Evolutionary conservation across 2,797 vertebrate species (phyloP).

Genomic region (Ficedula albicollis): DNA sequence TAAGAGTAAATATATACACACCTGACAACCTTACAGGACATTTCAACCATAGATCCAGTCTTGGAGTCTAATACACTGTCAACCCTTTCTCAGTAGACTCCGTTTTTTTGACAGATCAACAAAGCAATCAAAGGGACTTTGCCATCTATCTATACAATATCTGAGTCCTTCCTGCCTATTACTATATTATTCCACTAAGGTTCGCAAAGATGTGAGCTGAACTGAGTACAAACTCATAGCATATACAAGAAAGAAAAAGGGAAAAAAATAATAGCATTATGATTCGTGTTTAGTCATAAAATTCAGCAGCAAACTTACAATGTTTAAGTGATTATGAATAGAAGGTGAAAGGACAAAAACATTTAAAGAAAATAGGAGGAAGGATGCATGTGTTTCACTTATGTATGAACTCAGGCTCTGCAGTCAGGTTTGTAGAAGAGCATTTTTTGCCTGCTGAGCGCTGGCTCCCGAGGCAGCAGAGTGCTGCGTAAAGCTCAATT

Average conservation of each 20-base stretch:
- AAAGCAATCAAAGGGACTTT: neutral
- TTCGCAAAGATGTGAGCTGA: neutral
- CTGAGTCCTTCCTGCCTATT: neutral
- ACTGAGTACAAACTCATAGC: neutral
- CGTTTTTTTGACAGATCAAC: neutral
- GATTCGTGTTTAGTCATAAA: neutral
- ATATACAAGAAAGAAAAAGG: neutral
- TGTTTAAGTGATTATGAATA: rapidly evolving
- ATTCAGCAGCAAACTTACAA: neutral
- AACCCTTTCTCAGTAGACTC: neutral
- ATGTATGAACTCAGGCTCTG: neutral
- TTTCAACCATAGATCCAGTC: neutral
- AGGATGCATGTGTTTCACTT: neutral
- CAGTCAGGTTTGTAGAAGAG: rapidly evolving
- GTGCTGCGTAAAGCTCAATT: neutral
- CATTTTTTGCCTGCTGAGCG: neutral
- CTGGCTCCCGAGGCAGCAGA: neutral
- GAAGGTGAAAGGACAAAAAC: neutral
- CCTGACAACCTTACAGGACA: neutral
- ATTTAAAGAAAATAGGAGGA: neutral
- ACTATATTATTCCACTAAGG: neutral
- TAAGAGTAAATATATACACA: neutral
- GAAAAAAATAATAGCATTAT: rapidly evolving
- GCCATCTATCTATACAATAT: neutral
- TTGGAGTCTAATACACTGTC: neutral